These are phyloP conservation scores for Polydrusus cervinus DNA, from an alignment of 2,888 invertebrate genomes.

Conservation along the genomic window DNA sequence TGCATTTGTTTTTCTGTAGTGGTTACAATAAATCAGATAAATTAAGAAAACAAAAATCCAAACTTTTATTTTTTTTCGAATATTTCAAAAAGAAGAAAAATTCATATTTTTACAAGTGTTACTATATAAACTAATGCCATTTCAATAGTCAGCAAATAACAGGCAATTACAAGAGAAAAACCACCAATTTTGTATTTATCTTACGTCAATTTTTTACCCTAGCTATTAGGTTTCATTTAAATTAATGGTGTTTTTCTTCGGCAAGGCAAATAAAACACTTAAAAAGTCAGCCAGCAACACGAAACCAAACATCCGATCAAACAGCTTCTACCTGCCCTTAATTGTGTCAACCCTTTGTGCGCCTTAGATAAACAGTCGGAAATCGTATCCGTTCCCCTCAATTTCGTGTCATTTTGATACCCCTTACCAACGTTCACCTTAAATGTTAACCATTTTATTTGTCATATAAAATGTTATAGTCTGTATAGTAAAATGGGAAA, in stretches of 20 bases:
- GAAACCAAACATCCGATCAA: conserved; percentile 53
- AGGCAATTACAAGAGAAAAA: conserved; percentile 12
- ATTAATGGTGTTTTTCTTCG: conserved; percentile 50
- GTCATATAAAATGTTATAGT: not conserved
- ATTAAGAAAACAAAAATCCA: too few relatives aligned
- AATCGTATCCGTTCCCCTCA: conserved; percentile 52
- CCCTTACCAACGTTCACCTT: conserved; percentile 43
- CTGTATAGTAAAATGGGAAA: too few relatives aligned
- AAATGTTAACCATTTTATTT: conserved; percentile 9
- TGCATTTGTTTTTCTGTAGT: too few relatives aligned
- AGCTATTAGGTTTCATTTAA: conserved; percentile 49
- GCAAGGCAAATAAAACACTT: conserved; percentile 52
- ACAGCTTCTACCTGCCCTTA: conserved; percentile 48
- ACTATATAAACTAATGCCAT: too few relatives aligned
- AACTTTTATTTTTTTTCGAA: too few relatives aligned
- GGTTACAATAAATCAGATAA: too few relatives aligned
- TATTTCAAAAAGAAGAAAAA: too few relatives aligned
- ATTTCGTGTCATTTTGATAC: conserved; percentile 50
- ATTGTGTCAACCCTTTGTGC: conserved; percentile 53
- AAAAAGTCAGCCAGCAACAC: conserved; percentile 53
- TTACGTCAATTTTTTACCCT: conserved; percentile 32
- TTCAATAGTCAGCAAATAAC: not conserved
- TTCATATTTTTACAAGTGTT: too few relatives aligned
- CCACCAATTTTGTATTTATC: conserved; percentile 42
- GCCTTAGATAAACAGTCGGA: conserved; percentile 43